Conservation (phyloP, 1,140 invertebrate species). For the Musca vetustissima region DNA sequence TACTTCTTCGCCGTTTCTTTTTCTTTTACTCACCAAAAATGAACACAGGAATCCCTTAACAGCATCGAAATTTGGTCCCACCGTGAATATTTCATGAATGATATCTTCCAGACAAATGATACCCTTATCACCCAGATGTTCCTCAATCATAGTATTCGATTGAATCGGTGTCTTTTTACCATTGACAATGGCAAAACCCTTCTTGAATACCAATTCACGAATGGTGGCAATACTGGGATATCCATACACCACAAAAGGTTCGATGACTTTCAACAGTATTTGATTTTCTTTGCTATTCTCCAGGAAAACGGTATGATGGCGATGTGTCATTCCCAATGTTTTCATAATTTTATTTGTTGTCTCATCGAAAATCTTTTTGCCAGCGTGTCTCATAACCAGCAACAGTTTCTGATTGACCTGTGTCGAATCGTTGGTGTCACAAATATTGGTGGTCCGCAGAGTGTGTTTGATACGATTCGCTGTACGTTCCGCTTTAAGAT, state of each 20-base stretch:
- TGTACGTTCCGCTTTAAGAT: conserved; percentile 50
- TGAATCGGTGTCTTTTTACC: conserved; percentile 50
- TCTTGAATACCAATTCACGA: conserved; percentile 52
- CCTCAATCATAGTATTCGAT: conserved; percentile 51
- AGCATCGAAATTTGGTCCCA: conserved; percentile 47
- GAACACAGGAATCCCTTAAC: conserved; percentile 43
- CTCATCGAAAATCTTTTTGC: conserved; percentile 49
- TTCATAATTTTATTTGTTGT: conserved; percentile 46
- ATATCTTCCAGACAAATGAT: conserved; percentile 54
- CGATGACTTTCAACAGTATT: conserved; percentile 49
- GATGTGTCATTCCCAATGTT: conserved; percentile 36
- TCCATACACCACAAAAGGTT: conserved; percentile 51
- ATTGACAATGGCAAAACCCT: conserved; percentile 48
- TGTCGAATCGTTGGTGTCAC: conserved; percentile 32
- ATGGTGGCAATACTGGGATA: conserved; percentile 45
- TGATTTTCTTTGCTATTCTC: conserved; percentile 50
- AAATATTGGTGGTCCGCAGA: conserved; percentile 40
- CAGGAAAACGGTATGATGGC: conserved; percentile 49
- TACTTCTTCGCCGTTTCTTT: too few relatives aligned
- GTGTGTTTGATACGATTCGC: conserved; percentile 47
- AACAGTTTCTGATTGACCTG: conserved; percentile 45
- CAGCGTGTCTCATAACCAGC: conserved; percentile 51
- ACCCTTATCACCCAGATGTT: conserved; percentile 48
- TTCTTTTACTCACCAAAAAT: conserved; percentile 38
- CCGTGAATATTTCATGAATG: conserved; percentile 54